Evolutionary conservation across 2,113 vertebrate genomes (phyloP), one percentile per base, ranked within the genome.

Genomic region (Ammodytes dubius): DNA sequence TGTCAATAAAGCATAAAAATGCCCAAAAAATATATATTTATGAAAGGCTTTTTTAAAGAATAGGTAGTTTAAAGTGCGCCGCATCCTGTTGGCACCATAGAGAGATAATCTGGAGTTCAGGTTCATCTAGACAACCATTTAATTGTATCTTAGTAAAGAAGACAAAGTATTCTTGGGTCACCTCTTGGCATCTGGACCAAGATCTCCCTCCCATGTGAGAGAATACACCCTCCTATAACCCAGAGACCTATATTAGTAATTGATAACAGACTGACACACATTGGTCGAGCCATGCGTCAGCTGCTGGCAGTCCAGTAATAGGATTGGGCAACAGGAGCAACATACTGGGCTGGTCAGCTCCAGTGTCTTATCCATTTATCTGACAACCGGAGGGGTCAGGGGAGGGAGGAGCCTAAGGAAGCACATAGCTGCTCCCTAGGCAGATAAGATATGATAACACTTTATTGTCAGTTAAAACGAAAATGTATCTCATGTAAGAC

Each of bases 361-460:
- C 39, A 49, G 13, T 10, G n/a, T 19, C 40, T 86, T 86, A 88
- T 88, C 87, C 75, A 77, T 73, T 86, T 70, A 77, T 69, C 54
- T 53, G 61, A 75, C 64, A 72, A 47, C 46, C 37, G 46, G 37
- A 47, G 42, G 9, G 43, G 52, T 11, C 10, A 7, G 43, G 9
- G 42, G 52, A 6, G 52, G 40, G 47, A 14, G 46, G 12, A 14
- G 35, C 37, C 27, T 6, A 46, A 66, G 46, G 12, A 15, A 3
- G 63, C 27, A 27, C 27, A 27, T 27, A 27, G 27, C 27, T 27
- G 27, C 27, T 27, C 27, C 2, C 27, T 27, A 27, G 27, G 27
- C 27, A 27, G 27, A 27, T 27, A 27, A 27, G 27, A 27, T 27
- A 27, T 27, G 27, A 27, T 27, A 27, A 27, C 27, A 27, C 27